phyloP scores from a whole-genome alignment of 2,113 vertebrate species.

The Mobula hypostoma region DNA sequence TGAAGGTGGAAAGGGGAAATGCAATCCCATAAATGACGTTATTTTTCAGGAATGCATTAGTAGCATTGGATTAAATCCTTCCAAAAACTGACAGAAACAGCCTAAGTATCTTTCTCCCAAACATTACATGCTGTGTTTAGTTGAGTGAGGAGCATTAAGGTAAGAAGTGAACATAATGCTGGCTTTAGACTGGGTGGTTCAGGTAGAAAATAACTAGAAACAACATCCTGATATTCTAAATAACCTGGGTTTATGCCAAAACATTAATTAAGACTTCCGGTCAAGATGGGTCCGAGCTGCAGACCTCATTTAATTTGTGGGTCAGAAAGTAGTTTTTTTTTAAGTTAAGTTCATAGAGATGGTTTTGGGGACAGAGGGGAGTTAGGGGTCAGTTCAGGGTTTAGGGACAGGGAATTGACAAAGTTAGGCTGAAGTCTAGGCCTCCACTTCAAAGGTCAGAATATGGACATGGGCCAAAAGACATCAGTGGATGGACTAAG shows the following conservation, averaged over 20 bases:
- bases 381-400: too few species aligned
- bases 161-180: neutral
- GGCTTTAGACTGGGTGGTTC: neutral
- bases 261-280: neutral
- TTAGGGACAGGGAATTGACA: too few species aligned
- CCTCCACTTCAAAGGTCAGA: too few species aligned
- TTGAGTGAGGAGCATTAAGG: neutral
- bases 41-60: neutral
- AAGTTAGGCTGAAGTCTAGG: too few species aligned
- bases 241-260: neutral
- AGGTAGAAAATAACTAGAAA: neutral
- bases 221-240: neutral
- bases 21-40: neutral
- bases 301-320: too few species aligned
- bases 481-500: too few species aligned
- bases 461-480: too few species aligned
- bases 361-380: too few species aligned
- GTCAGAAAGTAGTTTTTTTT: too few species aligned
- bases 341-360: too few species aligned
- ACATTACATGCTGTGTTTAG: neutral
- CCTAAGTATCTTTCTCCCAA: neutral
- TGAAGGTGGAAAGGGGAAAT: too few species aligned
- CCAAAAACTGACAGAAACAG: neutral
- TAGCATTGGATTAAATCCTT: neutral
- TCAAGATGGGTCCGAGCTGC: too few species aligned